phyloP scores from a whole-genome alignment of 2,888 invertebrate species.

The Ochropleura leucogaster region DNA sequence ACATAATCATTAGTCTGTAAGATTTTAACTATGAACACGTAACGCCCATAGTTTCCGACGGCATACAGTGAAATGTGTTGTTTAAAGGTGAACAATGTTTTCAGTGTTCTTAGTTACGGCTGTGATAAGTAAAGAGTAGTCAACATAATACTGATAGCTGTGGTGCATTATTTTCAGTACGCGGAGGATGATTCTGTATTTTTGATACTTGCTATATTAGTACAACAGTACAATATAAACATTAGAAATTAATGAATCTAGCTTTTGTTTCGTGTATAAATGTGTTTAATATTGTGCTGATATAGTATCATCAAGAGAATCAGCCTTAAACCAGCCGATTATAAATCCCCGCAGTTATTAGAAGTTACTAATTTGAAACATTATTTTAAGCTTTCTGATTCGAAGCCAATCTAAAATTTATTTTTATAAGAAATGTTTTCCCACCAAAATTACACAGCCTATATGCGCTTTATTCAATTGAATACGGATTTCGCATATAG shows the following conservation, averaged over 20 bases:
- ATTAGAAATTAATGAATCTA: conserved; percentile 5
- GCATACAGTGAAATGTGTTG: conserved; percentile 30
- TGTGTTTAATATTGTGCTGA: conserved; percentile 52
- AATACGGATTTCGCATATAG: conserved; percentile 23
- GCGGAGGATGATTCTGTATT: conserved; percentile 45
- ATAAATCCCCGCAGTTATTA: conserved; percentile 53
- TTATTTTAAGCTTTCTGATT: conserved; percentile 49
- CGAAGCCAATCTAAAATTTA: conserved; percentile 35
- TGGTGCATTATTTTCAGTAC: conserved; percentile 47
- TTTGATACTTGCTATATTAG: conserved; percentile 59
- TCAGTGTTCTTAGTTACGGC: conserved; percentile 78
- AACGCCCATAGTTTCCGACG: conserved; percentile 13
- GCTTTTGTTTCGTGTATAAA: conserved; percentile 18
- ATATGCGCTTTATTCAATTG: conserved; percentile 22
- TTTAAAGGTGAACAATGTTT: conserved; percentile 57
- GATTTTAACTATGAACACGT: conserved; percentile 49
- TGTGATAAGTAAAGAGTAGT: conserved; percentile 77
- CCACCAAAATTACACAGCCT: conserved; percentile 56
- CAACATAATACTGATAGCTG: conserved; percentile 50
- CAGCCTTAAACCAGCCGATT: conserved; percentile 33
- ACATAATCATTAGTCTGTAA: conserved; percentile 56
- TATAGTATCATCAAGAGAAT: conserved; percentile 56
- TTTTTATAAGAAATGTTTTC: conserved; percentile 42
- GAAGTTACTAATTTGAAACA: conserved; percentile 49
- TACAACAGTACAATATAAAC: conserved; percentile 52